Evolutionary conservation across 1,140 invertebrate species (phyloP), one percentile per base, ranked within the genome.

Genomic region (Pogonus chalceus): DNA sequence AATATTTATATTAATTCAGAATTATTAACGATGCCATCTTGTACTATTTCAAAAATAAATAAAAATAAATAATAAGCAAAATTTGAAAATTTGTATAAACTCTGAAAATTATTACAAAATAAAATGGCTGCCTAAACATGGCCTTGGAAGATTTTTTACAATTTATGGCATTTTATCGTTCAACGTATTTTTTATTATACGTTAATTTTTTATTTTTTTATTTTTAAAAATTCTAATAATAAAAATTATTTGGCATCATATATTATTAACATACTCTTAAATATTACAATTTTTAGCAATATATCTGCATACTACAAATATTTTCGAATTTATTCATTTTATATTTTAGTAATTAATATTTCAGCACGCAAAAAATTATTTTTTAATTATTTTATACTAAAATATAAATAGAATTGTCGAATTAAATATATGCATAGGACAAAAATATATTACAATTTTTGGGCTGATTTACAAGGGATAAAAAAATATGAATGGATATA

Each of bases 171-270:
- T 23, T 23, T 24, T 24, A 23, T n/a, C 14, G 14, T 23, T 10
- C 18, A 50, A 26, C 18, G 18, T 18, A 37, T 37, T n/a, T n/a
- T n/a, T n/a, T n/a, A n/a, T n/a, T n/a, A n/a, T n/a, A n/a, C 37
- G 37, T 43, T 10, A 4, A 43, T 18, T 9, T 43, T 43, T 10
- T 16, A 18, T 12, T 4, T 12, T 43, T 43, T 43, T 43, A 10
- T 14, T 7, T 43, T 43, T 43, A 43, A 18, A 43, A 43, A 43
- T 43, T 43, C 37, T 43, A 43, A 43, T 43, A 43, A 43, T 43
- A 43, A 43, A 61, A 62, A 62, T 65, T 65, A 67, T 67, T 67
- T 67, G 65, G 65, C 65, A 67, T 67, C 62, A 60, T 58, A 57
- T 60, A 61, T 56, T 61, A 56, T 61, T 58, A 67, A 65, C 62